Percentiles rank a stretch among this genome's conserved stretches.
Evolutionary conservation across 1,140 invertebrate genomes (phyloP).

Genomic region (Zophobas morio): DNA sequence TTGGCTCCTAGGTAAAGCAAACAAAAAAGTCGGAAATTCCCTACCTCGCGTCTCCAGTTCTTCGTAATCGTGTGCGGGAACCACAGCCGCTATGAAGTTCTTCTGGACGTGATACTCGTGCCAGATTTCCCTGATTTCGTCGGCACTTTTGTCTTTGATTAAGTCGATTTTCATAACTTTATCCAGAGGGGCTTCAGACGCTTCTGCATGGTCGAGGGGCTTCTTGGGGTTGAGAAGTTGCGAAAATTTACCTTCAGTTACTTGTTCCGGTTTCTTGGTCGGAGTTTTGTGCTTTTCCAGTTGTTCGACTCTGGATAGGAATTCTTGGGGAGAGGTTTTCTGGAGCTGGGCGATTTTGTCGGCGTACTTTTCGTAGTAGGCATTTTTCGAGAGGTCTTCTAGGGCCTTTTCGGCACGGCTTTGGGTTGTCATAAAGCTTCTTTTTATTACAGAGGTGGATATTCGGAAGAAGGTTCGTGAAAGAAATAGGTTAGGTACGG

Average conservation of each 20-base stretch:
- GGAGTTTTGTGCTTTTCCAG: slow-evolving; percentile 70
- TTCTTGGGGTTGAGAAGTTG: slow-evolving; percentile 73
- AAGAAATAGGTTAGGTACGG: slow-evolving; percentile 12
- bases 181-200: slow-evolving; percentile 73
- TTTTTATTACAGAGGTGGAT: slow-evolving; percentile 47
- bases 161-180: slow-evolving; percentile 87
- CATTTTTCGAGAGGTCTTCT: slow-evolving; percentile 81
- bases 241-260: slow-evolving; percentile 65
- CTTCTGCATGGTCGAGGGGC: slow-evolving; percentile 61
- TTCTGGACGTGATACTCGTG: slow-evolving; percentile 85
- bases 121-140: slow-evolving; percentile 87
- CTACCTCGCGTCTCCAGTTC: slow-evolving; percentile 73
- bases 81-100: slow-evolving; percentile 80
- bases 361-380: slow-evolving; percentile 88
- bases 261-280: slow-evolving; percentile 64
- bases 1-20: slow-evolving; percentile 84
- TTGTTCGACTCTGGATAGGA: slow-evolving; percentile 77
- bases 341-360: slow-evolving; percentile 82
- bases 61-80: slow-evolving; percentile 75
- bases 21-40: slow-evolving; percentile 81
- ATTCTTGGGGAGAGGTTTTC: slow-evolving; percentile 82
- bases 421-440: slow-evolving; percentile 71
- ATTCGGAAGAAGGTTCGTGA: not conserved
- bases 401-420: slow-evolving; percentile 72
- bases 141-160: slow-evolving; percentile 78